phyloP scores from a whole-genome alignment of 2,888 invertebrate species.

The Orthosia gothica region DNA sequence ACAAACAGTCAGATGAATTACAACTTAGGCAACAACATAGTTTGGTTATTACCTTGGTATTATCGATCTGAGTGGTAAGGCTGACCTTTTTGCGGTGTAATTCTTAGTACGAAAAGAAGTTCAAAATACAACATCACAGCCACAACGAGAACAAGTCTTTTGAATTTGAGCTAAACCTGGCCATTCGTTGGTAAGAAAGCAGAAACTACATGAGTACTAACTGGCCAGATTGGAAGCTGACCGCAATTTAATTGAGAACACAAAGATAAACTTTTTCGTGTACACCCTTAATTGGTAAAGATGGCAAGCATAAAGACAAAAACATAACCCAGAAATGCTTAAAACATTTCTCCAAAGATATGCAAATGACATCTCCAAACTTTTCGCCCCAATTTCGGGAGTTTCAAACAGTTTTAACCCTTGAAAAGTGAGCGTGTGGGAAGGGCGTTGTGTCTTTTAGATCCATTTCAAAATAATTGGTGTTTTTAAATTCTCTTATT shows the following conservation, averaged over 20 bases:
- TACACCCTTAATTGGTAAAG: conserved; percentile 12
- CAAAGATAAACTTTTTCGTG: not conserved
- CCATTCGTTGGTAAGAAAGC: too few species aligned
- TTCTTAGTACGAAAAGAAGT: too few species aligned
- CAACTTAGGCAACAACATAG: too few species aligned
- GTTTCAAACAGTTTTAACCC: conserved; percentile 62
- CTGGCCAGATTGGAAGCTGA: not conserved
- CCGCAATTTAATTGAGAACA: not conserved
- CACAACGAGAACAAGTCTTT: too few species aligned
- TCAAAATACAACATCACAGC: too few species aligned
- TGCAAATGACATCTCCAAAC: conserved; percentile 59
- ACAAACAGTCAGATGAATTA: too few species aligned
- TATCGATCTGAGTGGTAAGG: too few species aligned
- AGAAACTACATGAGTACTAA: not conserved
- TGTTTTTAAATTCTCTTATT: conserved; percentile 62
- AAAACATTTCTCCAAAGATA: conserved; percentile 46
- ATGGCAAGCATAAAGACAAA: conserved; percentile 17
- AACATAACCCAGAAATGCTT: conserved; percentile 38
- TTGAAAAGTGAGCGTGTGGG: conserved; percentile 56
- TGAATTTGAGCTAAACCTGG: too few species aligned
- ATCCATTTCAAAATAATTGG: conserved; percentile 63
- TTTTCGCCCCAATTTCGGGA: conserved; percentile 57
- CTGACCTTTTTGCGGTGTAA: too few species aligned
- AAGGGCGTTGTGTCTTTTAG: conserved; percentile 47
- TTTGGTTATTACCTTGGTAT: too few species aligned